Evolutionary conservation across 2,797 vertebrate genomes (phyloP).

Genomic region (Avahi laniger): DNA sequence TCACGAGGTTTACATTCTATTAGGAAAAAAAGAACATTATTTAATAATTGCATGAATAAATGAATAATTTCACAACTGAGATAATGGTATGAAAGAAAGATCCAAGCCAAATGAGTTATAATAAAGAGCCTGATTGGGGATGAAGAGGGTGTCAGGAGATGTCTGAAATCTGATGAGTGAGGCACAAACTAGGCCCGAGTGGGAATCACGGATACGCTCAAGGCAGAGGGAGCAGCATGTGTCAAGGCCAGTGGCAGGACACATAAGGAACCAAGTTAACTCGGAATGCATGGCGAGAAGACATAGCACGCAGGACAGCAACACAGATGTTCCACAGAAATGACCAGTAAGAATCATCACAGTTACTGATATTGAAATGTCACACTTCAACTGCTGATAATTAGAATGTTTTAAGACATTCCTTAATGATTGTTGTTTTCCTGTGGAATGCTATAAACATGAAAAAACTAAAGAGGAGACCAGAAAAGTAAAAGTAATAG

Average conservation of each 20-base stretch:
- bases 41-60: not conserved
- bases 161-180: not conserved
- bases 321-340: not conserved
- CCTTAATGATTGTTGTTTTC: not conserved
- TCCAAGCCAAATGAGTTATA: not conserved
- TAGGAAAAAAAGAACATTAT: not conserved
- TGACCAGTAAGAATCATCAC: not conserved
- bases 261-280: not conserved
- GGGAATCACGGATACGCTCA: not conserved
- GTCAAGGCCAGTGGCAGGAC: not conserved
- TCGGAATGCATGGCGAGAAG: accelerated
- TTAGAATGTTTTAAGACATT: conserved; percentile 8
- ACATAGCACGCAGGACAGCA: not conserved
- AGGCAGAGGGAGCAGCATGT: accelerated
- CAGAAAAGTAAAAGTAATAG: not conserved
- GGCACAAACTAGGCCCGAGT: not conserved
- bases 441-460: not conserved
- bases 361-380: not conserved
- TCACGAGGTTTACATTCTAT: not conserved
- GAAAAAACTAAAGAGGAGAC: not conserved
- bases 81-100: not conserved
- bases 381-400: not conserved
- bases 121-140: not conserved
- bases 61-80: conserved; percentile 19
- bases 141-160: not conserved